Conservation (phyloP, 2,888 invertebrate species). For the Melanchra persicariae region DNA sequence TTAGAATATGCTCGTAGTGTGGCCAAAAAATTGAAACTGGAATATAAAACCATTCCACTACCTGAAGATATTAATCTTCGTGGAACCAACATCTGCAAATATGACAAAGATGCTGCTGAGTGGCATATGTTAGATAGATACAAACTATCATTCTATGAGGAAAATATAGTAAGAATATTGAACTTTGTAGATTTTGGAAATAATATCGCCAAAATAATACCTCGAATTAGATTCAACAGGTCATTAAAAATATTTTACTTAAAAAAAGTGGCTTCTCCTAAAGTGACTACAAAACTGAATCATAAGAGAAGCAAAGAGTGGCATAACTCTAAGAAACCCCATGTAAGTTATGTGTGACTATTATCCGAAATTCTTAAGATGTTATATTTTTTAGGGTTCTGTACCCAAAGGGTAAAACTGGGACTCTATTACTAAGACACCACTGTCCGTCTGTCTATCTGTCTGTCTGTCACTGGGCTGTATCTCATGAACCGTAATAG, state of each 20-base stretch:
- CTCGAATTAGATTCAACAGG: conserved; percentile 92
- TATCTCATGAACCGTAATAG: too few species aligned
- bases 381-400: too few species aligned
- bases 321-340: conserved; percentile 85
- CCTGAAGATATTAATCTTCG: conserved; percentile 94
- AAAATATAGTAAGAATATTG: conserved; percentile 93
- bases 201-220: conserved; percentile 92
- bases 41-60: conserved; percentile 92
- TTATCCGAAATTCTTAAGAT: background rate
- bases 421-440: too few species aligned
- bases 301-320: conserved; percentile 86
- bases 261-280: conserved; percentile 80
- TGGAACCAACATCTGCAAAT: conserved; percentile 93
- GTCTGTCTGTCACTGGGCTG: too few species aligned
- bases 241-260: conserved; percentile 86
- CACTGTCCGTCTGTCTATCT: too few species aligned
- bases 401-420: too few species aligned
- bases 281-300: conserved; percentile 81
- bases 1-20: conserved; percentile 79
- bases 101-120: conserved; percentile 92
- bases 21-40: conserved; percentile 90
- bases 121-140: conserved; percentile 92
- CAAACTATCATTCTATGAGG: conserved; percentile 91
- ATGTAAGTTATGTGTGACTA: conserved; percentile 73
- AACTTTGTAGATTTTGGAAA: conserved; percentile 96